A percentile compares a stretch with the other conserved stretches of the same genome.
phyloP scores from a whole-genome alignment of 2,888 invertebrate genomes.

The Parnassius apollo region DNA sequence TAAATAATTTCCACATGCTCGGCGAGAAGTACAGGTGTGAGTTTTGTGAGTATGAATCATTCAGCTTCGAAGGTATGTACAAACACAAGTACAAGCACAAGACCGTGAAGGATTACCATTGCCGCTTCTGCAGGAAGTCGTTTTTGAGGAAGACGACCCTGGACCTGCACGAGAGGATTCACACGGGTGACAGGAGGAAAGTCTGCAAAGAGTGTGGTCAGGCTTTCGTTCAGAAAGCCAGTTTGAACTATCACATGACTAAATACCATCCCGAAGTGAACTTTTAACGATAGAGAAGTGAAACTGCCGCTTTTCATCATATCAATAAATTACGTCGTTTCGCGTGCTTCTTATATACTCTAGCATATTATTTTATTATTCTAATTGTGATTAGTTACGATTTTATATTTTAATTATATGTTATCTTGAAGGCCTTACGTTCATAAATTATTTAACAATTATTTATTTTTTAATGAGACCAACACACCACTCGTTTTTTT shows the following conservation, averaged over 20 bases:
- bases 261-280: conserved; percentile 69
- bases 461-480: too few species aligned
- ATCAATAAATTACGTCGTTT: background rate
- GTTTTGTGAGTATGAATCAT: conserved; percentile 60
- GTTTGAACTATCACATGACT: conserved; percentile 69
- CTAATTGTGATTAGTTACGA: too few species aligned
- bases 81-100: conserved; percentile 69
- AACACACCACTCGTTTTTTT: too few species aligned
- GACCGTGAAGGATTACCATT: conserved; percentile 63
- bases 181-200: conserved; percentile 63
- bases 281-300: conserved; percentile 40
- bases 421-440: too few species aligned
- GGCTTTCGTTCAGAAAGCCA: conserved; percentile 71
- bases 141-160: conserved; percentile 60
- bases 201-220: conserved; percentile 61
- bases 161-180: conserved; percentile 61
- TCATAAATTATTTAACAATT: too few species aligned
- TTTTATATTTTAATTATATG: too few species aligned
- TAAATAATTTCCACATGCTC: conserved; percentile 63
- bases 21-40: conserved; percentile 59
- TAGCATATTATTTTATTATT: too few species aligned
- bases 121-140: conserved; percentile 66
- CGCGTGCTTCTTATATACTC: background rate
- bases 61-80: conserved; percentile 51
- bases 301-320: background rate